phyloP scores from a whole-genome alignment of 1,140 invertebrate species.

The Gryon sp. region DNA sequence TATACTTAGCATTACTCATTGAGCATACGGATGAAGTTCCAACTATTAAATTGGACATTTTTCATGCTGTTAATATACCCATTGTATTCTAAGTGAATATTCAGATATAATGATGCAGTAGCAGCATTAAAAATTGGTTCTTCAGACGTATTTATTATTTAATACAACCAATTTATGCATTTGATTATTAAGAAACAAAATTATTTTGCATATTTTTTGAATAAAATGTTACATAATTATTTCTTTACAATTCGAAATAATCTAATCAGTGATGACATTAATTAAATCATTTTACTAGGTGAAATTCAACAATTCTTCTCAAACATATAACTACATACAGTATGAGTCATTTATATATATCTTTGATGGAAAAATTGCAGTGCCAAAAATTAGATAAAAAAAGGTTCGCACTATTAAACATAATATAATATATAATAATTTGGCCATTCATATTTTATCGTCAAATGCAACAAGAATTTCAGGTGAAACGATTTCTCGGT shows the following conservation, averaged over 20 bases:
- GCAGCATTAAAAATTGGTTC: constrained; percentile 46
- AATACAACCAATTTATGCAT: not conserved
- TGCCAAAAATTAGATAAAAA: constrained; percentile 22
- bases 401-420: constrained; percentile 32
- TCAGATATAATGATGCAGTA: constrained; percentile 28
- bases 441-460: constrained; percentile 31
- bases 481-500: constrained; percentile 6
- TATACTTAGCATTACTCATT: constrained; percentile 19
- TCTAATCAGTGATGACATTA: too few relatives aligned
- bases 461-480: constrained; percentile 24
- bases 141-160: too few relatives aligned
- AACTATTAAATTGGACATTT: constrained; percentile 38
- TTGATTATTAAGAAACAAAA: not conserved
- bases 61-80: constrained; percentile 18
- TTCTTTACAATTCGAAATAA: too few relatives aligned
- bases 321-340: too few relatives aligned
- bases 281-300: too few relatives aligned
- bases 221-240: too few relatives aligned
- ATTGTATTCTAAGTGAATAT: constrained; percentile 51
- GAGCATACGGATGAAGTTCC: constrained; percentile 7
- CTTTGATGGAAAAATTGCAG: constrained; percentile 17
- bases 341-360: too few relatives aligned
- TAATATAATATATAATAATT: too few relatives aligned
- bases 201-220: too few relatives aligned
- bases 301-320: too few relatives aligned